Conservation (phyloP, 2,797 vertebrate genomes). For the Numenius phaeopus region DNA sequence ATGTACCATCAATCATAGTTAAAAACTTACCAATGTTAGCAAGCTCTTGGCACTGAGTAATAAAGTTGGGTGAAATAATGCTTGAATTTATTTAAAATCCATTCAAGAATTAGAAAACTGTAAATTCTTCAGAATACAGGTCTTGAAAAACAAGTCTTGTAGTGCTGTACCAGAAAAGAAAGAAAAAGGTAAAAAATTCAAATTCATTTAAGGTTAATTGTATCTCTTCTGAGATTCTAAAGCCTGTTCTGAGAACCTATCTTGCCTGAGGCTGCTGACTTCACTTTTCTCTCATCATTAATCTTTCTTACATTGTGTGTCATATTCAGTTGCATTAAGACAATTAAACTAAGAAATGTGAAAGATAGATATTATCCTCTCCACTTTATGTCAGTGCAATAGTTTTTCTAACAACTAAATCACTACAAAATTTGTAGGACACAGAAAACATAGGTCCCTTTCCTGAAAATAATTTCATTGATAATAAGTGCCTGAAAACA, state of each 20-base stretch:
- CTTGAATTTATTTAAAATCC: neutral
- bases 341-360: conserved; percentile 50
- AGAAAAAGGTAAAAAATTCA: neutral
- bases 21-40: neutral
- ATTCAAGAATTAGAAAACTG: neutral
- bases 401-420: conserved; percentile 29
- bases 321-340: conserved; percentile 25
- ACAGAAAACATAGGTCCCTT: neutral
- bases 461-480: neutral
- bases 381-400: neutral
- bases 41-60: neutral
- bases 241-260: conserved; percentile 1
- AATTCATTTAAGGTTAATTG: conserved; percentile 28
- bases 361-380: conserved; percentile 36
- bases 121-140: neutral
- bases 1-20: neutral
- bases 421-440: neutral
- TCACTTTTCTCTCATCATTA: conserved; percentile 39
- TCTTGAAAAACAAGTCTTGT: neutral
- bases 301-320: conserved; percentile 21
- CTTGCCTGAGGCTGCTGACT: conserved; percentile 43
- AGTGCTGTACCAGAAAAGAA: neutral
- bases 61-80: neutral
- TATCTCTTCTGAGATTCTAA: conserved; percentile 26
- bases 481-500: neutral